Percentiles rank a stretch among this genome's conserved stretches.
Evolutionary conservation across 1,140 invertebrate genomes (phyloP).

Genomic region (Octopus bimaculoides): DNA sequence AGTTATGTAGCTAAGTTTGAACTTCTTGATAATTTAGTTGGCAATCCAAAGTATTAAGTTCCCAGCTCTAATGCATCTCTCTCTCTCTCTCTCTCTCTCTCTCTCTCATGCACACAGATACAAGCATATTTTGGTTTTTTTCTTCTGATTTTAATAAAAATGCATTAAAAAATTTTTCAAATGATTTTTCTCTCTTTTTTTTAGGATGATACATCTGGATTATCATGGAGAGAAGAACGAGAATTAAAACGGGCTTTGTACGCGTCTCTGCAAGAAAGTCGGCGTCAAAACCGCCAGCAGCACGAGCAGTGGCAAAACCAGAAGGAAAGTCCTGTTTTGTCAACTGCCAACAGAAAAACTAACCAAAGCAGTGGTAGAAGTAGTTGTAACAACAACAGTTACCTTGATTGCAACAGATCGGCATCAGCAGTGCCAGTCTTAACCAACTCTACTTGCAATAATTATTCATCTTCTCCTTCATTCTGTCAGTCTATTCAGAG

Average conservation of each 20-base stretch:
- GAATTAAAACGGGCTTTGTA: constrained; percentile 57
- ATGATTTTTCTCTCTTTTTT: constrained; percentile 12
- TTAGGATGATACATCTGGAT: constrained; percentile 49
- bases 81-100: background rate
- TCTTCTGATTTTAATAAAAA: too few relatives aligned
- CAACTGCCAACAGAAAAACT: constrained; percentile 7
- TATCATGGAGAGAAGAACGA: constrained; percentile 56
- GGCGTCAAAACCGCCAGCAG: constrained; percentile 16
- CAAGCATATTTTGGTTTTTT: too few relatives aligned
- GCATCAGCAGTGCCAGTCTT: background rate
- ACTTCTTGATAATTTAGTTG: too few relatives aligned
- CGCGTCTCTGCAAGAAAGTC: constrained; percentile 55
- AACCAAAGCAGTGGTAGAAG: background rate
- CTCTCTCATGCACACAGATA: background rate
- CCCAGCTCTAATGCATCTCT: too few relatives aligned
- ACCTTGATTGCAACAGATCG: background rate
- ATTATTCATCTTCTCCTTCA: background rate
- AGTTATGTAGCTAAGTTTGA: too few relatives aligned
- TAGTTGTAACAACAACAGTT: background rate
- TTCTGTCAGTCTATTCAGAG: background rate
- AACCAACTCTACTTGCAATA: background rate
- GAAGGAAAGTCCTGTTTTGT: background rate
- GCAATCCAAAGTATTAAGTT: too few relatives aligned
- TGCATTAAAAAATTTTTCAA: too few relatives aligned
- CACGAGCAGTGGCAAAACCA: constrained; percentile 11